A percentile compares a stretch with the other conserved stretches of the same genome.
Conservation (phyloP, 2,888 invertebrate genomes). For the Drosophila neotestacea region DNA sequence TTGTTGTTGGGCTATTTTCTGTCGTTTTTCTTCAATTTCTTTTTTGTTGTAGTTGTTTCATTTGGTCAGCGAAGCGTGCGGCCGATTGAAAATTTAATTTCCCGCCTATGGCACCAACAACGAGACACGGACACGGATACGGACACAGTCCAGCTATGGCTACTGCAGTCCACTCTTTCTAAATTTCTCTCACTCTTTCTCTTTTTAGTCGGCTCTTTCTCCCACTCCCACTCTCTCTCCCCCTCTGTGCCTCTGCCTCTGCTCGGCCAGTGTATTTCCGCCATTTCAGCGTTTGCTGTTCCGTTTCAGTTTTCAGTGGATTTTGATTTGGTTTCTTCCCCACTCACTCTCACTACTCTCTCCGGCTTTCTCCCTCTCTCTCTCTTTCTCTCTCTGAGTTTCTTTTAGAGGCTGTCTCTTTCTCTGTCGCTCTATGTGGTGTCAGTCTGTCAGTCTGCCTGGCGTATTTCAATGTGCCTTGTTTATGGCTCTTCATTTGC, state of each 20-base stretch:
- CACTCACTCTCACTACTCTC: not conserved
- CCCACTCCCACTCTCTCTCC: not conserved
- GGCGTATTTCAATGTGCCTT: constrained; percentile 28
- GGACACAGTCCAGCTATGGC: not conserved
- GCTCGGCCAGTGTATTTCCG: constrained; percentile 69
- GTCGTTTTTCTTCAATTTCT: constrained; percentile 1
- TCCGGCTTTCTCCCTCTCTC: not conserved
- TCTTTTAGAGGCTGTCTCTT: not conserved
- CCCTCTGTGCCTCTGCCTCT: constrained; percentile 1
- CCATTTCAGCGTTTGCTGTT: constrained; percentile 53
- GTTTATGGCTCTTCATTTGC: constrained; percentile 63
- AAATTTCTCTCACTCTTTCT: not conserved
- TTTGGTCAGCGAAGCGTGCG: constrained; percentile 66
- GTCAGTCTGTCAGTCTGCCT: constrained; percentile 5
- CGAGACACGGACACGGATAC: constrained; percentile 14
- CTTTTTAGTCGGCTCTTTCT: not conserved
- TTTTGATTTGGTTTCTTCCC: constrained; percentile 43
- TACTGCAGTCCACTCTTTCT: not conserved
- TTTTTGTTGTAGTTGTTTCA: constrained; percentile 44
- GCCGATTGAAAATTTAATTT: constrained; percentile 81
- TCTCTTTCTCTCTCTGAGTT: not conserved
- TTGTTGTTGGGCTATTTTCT: constrained; percentile 2
- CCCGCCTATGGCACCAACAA: constrained; percentile 66
- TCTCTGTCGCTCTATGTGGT: not conserved
- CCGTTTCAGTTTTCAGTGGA: constrained; percentile 46